Evolutionary conservation across 2,888 invertebrate genomes (phyloP).

Genomic region (Rhagophthalmus giganteus): DNA sequence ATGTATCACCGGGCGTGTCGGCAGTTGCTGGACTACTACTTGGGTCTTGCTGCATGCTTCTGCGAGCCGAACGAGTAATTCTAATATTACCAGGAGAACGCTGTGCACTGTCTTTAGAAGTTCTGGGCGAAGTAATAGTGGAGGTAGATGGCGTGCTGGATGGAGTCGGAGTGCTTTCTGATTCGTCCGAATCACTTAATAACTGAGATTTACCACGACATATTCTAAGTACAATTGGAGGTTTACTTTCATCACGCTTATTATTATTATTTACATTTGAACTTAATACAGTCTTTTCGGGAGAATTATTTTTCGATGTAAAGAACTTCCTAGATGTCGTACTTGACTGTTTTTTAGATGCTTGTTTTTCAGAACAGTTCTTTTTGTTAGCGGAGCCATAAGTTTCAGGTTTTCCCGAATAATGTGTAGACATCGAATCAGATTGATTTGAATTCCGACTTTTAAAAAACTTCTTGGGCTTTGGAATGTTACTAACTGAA

Average conservation of each 20-base stretch:
- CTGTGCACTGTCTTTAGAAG: conserved; percentile 42
- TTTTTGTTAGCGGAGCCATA: conserved; percentile 24
- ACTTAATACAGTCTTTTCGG: conserved; percentile 48
- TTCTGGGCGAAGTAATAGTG: conserved; percentile 54
- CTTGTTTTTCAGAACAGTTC: conserved; percentile 48
- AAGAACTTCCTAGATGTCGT: conserved; percentile 48
- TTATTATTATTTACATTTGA: conserved; percentile 46
- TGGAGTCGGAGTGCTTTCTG: conserved; percentile 57
- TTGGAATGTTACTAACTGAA: conserved; percentile 55
- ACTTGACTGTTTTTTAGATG: conserved; percentile 35
- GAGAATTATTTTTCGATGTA: conserved; percentile 46
- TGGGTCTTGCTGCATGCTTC: conserved; percentile 55
- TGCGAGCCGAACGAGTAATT: conserved; percentile 53
- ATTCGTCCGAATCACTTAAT: conserved; percentile 56
- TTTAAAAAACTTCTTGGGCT: conserved; percentile 90
- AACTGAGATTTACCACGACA: conserved; percentile 70
- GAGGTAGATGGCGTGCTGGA: conserved; percentile 61
- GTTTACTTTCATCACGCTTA: conserved; percentile 52
- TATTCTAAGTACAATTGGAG: conserved; percentile 86
- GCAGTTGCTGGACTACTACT: conserved; percentile 52
- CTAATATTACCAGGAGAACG: conserved; percentile 45
- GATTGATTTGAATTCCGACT: conserved; percentile 73
- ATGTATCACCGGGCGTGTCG: conserved; percentile 44
- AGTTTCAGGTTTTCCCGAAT: conserved; percentile 37
- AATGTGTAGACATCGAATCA: conserved; percentile 49